phyloP scores from a whole-genome alignment of 30 jellyfish, hydroid and myxozoan species.

The Mastigias papua region DNA sequence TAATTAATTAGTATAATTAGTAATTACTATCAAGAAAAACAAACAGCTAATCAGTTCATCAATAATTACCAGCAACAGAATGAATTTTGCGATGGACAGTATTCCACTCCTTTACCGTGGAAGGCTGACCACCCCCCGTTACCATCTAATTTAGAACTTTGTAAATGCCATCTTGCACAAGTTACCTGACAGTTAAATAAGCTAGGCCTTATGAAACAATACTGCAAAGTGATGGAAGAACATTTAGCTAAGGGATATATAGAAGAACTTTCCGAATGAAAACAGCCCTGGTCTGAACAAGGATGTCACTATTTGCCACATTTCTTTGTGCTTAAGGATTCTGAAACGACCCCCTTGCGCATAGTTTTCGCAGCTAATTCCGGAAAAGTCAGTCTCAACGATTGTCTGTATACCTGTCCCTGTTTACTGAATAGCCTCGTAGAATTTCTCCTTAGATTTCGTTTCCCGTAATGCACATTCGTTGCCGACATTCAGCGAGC shows the following conservation, averaged over 20 bases:
- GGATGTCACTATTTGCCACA: constrained; percentile 54
- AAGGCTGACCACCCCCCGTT: constrained; percentile 68
- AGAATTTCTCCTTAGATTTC: constrained; percentile 31
- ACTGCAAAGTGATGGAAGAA: constrained; percentile 34
- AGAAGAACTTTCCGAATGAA: constrained; percentile 17
- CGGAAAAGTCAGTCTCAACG: constrained; percentile 55
- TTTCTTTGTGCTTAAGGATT: constrained; percentile 44
- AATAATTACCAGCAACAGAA: constrained; percentile 17
- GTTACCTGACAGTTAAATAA: constrained; percentile 29
- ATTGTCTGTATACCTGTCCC: constrained; percentile 41
- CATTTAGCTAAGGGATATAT: constrained; percentile 46
- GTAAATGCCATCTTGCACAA: constrained; percentile 33
- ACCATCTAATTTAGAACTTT: constrained; percentile 52
- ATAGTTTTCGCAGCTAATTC: constrained; percentile 47
- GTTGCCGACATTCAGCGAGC: constrained; percentile 49
- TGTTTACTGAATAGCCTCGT: constrained; percentile 35
- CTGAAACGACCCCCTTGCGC: constrained; percentile 48
- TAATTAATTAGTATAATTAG: too few relatives aligned
- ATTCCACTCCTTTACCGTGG: constrained; percentile 53
- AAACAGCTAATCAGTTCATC: constrained; percentile 19
- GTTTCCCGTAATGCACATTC: constrained; percentile 51
- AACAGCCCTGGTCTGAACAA: constrained; percentile 47
- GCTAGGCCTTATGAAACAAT: constrained; percentile 14
- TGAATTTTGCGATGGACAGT: constrained; percentile 42
- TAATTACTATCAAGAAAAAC: neutral